Base-by-base conservation (phyloP, 1,140 invertebrate species). In the Stenopsyche tienmushanensis region DNA sequence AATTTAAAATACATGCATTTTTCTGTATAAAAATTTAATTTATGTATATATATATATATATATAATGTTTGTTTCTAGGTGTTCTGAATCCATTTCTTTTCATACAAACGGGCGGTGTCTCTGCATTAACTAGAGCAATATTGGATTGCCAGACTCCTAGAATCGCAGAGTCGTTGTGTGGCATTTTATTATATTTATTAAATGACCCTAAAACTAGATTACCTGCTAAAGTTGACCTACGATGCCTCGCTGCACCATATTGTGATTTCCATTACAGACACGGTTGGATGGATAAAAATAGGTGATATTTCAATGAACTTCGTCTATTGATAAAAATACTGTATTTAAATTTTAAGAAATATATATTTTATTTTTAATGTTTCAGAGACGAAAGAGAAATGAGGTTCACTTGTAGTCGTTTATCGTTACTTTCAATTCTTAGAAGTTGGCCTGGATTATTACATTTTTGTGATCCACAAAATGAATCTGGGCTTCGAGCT, bases 391-490 rank as follows among this genome's bases (percentile, higher is more conserved):
- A 93, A 67, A 83, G 88, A 47, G 90, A 94, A 69, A 82, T 90
- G 67, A 83, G 90, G 64, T 92, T 94, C 72, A 87, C 87, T 13
- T 91, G 92, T 64, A 92, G 91, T 69, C 89, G 92, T 55, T 78
- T 92, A 64, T 93, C 94, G 1, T 73, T 97, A 20, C 77, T 96
- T 18, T 92, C 91, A 42, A 86, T 95, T 26, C 76, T 97, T 62
- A 86, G 93, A 45, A 96, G 94, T 44, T 98, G 93, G 90, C 86
- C 93, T 44, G 95, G 96, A 60, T 79, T 93, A 45, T 76, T 94
- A 57, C 89, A 93, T 75, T 92, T 96, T 78, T 94, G 91, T 78
- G 84, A 88, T 76, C 89, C 90, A 1, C 81, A 81, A 69, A 84
- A 88, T 72, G 81, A 83, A 65, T 86, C 86, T 1, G 89, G 90